A percentile compares a stretch with the other conserved stretches of the same genome.
Conservation (phyloP, 64 coral and sea anemone genomes). For the Astreopora myriophthalma region DNA sequence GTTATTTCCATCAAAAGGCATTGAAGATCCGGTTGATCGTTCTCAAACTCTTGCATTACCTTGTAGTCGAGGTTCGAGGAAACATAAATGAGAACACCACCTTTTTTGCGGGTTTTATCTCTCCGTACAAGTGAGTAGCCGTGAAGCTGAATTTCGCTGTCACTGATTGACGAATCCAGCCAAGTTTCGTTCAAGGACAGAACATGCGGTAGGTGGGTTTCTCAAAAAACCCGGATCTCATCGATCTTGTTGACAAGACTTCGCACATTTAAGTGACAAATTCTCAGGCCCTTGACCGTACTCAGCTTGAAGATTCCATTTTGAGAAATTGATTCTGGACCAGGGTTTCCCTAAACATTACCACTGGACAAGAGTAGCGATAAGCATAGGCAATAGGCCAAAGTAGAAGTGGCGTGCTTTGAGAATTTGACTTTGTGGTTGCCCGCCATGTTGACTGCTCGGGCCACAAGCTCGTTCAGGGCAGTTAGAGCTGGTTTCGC, state of each 20-base stretch:
- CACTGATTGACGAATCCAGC: constrained; percentile 36
- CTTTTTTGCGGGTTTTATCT: constrained; percentile 34
- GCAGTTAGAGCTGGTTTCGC: background rate
- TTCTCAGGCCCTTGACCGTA: constrained; percentile 26
- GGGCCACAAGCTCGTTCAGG: background rate
- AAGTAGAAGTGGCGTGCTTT: background rate
- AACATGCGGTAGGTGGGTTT: constrained; percentile 15
- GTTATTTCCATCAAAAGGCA: constrained; percentile 36
- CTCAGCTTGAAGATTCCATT: background rate
- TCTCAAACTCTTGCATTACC: background rate
- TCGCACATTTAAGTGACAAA: constrained; percentile 50
- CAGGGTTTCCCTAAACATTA: constrained; percentile 21
- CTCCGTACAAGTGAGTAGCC: constrained; percentile 10
- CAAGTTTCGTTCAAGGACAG: constrained; percentile 47
- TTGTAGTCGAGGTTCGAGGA: background rate
- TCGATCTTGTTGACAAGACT: constrained; percentile 63
- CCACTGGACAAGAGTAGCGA: constrained; percentile 7
- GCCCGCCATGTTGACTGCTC: background rate
- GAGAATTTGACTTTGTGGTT: constrained; percentile 1
- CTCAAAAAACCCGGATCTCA: constrained; percentile 29
- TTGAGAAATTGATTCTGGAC: too few species aligned
- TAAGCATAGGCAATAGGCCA: constrained; percentile 6
- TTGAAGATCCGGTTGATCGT: background rate
- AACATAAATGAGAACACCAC: constrained; percentile 49
- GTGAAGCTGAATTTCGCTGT: constrained; percentile 24